These are phyloP conservation scores for Rhinogobius similis DNA, from an alignment of 2,113 vertebrate species.

Conservation along the genomic window DNA sequence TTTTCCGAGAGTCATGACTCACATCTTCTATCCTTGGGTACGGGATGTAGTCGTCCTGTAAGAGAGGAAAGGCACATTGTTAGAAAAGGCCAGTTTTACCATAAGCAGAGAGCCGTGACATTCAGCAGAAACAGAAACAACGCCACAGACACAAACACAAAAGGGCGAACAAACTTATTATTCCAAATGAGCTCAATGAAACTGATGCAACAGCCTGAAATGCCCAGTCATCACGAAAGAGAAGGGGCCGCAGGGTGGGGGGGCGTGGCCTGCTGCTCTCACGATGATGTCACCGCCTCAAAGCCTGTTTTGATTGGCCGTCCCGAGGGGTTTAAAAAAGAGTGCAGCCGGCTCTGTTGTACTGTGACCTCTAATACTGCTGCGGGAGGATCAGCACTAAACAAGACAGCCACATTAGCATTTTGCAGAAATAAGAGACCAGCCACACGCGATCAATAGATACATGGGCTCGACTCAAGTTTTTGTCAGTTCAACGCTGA, in stretches of 20 bases:
- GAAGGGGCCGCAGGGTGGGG: constrained; percentile 19
- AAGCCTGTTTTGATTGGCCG: constrained; percentile 28
- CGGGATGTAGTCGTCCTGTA: constrained; percentile 96
- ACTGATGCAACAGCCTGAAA: constrained; percentile 54
- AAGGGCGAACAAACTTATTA: constrained; percentile 10
- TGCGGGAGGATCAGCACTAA: constrained; percentile 37
- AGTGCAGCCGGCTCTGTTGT: not conserved
- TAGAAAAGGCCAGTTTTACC: constrained; percentile 9
- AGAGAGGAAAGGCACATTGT: constrained; percentile 44
- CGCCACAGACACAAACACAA: constrained; percentile 22
- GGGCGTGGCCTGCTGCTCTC: constrained; percentile 15
- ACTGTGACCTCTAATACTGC: constrained; percentile 59
- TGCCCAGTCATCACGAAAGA: constrained; percentile 46
- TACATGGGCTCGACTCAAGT: constrained; percentile 54
- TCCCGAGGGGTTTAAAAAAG: constrained; percentile 21
- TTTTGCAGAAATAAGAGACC: constrained; percentile 45
- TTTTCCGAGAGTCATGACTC: constrained; percentile 49
- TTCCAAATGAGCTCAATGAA: constrained; percentile 11
- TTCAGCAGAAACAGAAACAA: constrained; percentile 27
- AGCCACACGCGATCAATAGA: constrained; percentile 46
- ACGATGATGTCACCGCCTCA: constrained; percentile 31
- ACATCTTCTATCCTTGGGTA: constrained; percentile 97
- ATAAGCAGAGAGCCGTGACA: constrained; percentile 13
- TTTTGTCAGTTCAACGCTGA: constrained; percentile 55
- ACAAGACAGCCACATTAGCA: constrained; percentile 42